Evolutionary conservation across 1,140 invertebrate genomes (phyloP), one percentile per base, ranked within the genome.

Genomic region (Apis laboriosa): DNA sequence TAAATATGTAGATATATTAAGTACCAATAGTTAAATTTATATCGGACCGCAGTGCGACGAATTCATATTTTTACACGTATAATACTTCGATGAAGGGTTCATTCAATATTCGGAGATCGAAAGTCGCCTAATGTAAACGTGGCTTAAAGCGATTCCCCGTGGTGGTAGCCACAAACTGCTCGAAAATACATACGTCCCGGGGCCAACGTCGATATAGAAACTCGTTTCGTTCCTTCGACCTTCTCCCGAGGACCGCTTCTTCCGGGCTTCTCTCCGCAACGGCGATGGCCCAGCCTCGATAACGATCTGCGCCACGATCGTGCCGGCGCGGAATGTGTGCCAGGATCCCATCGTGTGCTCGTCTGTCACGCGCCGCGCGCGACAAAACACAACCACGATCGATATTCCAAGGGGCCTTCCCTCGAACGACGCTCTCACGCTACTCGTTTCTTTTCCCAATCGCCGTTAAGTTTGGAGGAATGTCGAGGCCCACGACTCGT

Each of bases 221-320:
- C 89, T 76, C 79, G 88, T 88, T 90, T 86, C 81, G 77, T 73
- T 12, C n/a, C 74, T 77, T 77, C 86, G 86, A 88, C 76, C 86
- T 88, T 88, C 86, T 73, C 75, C 63, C 15, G 34, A 9, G 9
- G 19, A 58, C 67, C 56, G 43, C 51, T 64, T 89, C 87, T 88
- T 90, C 90, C 90, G 90, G 86, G 53, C 85, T 88, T 81, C 84
- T 78, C 68, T 66, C 56, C 73, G 72, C 34, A 60, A 43, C 63
- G 24, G 79, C 68, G 77, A 87, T 55, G 83, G 55, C 61, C 49
- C 70, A 75, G 17, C 80, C 11, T 34, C 83, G 87, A 88, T 88
- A 87, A 88, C 83, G 77, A 88, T 88, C 83, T 76, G 78, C 34
- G 34, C 82, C 75, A 79, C 83, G 24, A 17, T 19, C 71, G 53